Base-by-base conservation (phyloP, 2,797 vertebrate genomes). In the Poeciliopsis gracilis region DNA sequence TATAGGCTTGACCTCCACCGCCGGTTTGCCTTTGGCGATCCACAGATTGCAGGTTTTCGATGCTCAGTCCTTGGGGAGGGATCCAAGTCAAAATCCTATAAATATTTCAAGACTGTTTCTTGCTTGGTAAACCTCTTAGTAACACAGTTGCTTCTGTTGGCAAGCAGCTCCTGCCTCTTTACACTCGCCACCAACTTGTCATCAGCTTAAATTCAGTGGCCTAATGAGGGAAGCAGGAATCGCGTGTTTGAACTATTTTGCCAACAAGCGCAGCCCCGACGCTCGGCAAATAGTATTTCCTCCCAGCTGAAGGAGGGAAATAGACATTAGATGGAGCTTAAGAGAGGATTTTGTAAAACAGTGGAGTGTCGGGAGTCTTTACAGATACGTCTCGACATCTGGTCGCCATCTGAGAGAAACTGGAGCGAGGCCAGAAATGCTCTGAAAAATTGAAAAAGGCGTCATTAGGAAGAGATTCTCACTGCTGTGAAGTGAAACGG, bases 41-140 rank as follows among this genome's bases (percentile, higher is more conserved):
- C 93, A 84, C 93, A 93, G 94, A 96, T 94, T 94, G 92, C 93
- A 93, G 94, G 94, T 95, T 97, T 96, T 96, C 95, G 90, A 88
- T 92, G 89, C 91, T 91, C 91, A 86, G 88, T 97, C 96, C 94
- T 90, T 84, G 38, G 95, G 94, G 95, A 96, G 86, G 90, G 92
- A 94, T 97, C 96, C 88, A 88, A 95, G 96, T 96, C 96, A 96
- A 94, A 81, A 95, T 89, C 92, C 91, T 92, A 96, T 96, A 96
- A 98, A 97, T 97, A 98, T 97, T 98, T 96, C 93, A 97, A 90
- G 92, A 94, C 88, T 92, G 86, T 82, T 88, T 87, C 88, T 87
- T 83, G 90, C 94, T 94, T 90, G 90, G 86, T 74, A 82, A 92
- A 95, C 92, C 94, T 91, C 91, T 84, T 70, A 46, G 87, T 92